A percentile compares a stretch with the other conserved stretches of the same genome.
Evolutionary conservation across 2,888 invertebrate species (phyloP).

Genomic region (Caenorhabditis sp.): DNA sequence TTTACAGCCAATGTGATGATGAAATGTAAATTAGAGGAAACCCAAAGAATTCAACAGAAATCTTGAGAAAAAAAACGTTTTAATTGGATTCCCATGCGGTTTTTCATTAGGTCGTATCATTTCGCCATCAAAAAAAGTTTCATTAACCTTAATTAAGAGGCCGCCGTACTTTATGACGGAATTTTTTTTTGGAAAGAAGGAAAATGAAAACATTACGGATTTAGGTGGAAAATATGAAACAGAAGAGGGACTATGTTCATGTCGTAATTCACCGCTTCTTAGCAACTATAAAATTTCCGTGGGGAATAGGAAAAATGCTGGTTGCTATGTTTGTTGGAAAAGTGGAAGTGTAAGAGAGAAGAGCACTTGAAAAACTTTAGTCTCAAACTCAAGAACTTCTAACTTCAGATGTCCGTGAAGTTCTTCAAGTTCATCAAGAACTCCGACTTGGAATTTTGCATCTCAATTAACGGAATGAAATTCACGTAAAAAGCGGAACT

Average conservation of each 20-base stretch:
- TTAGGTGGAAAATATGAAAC: too few relatives aligned
- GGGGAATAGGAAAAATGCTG: neutral
- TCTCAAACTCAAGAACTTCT: too few relatives aligned
- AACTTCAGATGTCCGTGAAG: neutral
- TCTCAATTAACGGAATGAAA: neutral
- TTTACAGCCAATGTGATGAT: conserved; percentile 5
- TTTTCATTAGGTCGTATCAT: conserved; percentile 1
- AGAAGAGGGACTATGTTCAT: neutral
- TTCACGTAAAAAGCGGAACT: neutral
- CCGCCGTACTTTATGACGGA: too few relatives aligned
- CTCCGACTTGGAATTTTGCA: neutral
- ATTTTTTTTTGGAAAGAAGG: too few relatives aligned
- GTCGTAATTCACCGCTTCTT: neutral
- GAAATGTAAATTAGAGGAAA: neutral
- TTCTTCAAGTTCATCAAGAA: neutral
- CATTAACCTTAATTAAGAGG: neutral
- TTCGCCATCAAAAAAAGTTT: neutral
- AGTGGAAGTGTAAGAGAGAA: neutral
- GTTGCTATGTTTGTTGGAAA: conserved; percentile 28
- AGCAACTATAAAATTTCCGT: too few relatives aligned
- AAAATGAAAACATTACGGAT: too few relatives aligned
- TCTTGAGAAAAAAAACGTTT: neutral
- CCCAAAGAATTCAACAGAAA: neutral
- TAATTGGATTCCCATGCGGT: neutral
- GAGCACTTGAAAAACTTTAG: neutral